Evolutionary conservation across 2,888 invertebrate genomes (phyloP), one percentile per base, ranked within the genome.

Genomic region (Autographa pulchrina): DNA sequence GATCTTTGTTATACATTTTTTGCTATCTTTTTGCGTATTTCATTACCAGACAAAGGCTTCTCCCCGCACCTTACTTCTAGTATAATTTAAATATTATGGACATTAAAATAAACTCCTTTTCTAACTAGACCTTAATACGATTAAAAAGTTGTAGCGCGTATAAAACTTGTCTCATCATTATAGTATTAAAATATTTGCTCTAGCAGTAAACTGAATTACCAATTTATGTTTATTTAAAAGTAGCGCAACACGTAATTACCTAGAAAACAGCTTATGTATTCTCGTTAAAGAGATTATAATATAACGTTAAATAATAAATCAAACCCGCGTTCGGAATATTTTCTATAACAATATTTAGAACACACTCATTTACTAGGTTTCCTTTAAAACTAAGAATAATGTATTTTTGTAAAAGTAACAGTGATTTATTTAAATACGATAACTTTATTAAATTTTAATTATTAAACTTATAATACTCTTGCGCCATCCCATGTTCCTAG

Each of bases 201-300:
- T 56, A 56, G 25, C 11, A 13, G 20, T 56, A 20, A 56, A 20
- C 54, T 56, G 25, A 56, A 20, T 20, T 25, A 13, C 25, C 20
- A 54, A 56, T 56, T 56, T 13, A 56, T 56, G 20, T 56, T 25
- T 56, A 56, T 20, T 25, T 25, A 20, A 56, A 56, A 13, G 54
- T 56, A 56, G 25, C 20, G 54, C 54, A 13, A 56, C 54, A 25
- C 25, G 20, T 56, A 56, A 56, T 56, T 56, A 13, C n/a, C 48
- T 16, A n/a, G 48, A 25, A 25, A 56, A 56, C 54, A 11, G 20
- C 4, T 56, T 25, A 56, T 56, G 54, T 56, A 14, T 56, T 56
- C 54, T 13, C 54, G 54, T 56, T 56, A 25, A 25, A 20, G 13
- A 25, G 54, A 25, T 56, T 56, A 56, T 56, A 56, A 56, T 54